Conservation (phyloP, 2,797 vertebrate species). For the Gymnothorax javanicus region DNA sequence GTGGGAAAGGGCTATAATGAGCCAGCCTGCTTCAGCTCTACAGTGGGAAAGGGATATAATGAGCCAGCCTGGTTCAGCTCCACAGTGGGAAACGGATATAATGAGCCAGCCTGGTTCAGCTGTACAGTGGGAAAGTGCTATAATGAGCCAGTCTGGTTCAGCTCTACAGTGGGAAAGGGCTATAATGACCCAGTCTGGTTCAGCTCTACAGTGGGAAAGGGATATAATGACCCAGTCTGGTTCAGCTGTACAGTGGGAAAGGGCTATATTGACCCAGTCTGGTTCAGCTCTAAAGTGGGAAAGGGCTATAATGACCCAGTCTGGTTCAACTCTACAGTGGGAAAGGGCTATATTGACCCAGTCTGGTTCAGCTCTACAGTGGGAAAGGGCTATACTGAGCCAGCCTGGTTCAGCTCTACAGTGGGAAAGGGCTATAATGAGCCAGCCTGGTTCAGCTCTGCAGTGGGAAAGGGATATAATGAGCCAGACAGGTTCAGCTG, state of each 20-base stretch:
- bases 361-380: neutral
- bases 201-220: constrained; percentile 6
- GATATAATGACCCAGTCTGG: neutral
- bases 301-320: no score
- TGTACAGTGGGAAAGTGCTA: neutral
- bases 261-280: no score
- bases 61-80: neutral
- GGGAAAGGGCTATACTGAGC: neutral
- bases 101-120: neutral
- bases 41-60: neutral
- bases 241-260: neutral
- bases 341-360: neutral
- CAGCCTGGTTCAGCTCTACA: neutral
- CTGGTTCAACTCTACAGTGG: neutral
- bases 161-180: no score
- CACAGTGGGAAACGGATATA: neutral
- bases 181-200: neutral
- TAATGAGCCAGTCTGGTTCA: neutral
- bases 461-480: neutral
- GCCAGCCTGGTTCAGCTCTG: no score
- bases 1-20: neutral
- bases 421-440: neutral
- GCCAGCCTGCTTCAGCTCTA: no score
- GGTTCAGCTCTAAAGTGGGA: no score
- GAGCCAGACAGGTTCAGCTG: neutral